Evolutionary conservation across 2,113 vertebrate genomes (phyloP).

Genomic region (Lagopus leucura): DNA sequence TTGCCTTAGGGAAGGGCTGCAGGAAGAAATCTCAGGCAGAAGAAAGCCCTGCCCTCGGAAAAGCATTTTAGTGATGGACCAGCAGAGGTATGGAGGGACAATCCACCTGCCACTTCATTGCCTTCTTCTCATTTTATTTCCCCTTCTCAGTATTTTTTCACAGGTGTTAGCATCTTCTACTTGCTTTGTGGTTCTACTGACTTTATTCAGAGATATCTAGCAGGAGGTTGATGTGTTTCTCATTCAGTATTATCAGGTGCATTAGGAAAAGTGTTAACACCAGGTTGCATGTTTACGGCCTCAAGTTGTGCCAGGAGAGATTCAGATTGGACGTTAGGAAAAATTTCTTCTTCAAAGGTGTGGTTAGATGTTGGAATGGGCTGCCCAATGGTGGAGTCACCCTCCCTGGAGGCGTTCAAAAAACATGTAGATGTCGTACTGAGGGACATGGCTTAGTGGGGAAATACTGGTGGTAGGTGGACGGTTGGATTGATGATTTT

Average conservation of each 20-base stretch:
- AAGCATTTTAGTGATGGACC: neutral
- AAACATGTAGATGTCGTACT: no score
- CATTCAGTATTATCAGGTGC: neutral
- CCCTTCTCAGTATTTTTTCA: neutral
- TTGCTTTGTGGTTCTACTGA: neutral
- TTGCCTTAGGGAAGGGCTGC: neutral
- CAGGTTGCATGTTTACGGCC: neutral
- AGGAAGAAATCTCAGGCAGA: neutral
- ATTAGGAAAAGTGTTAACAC: neutral
- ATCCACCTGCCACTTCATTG: rapidly evolving
- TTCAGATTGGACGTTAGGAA: no score
- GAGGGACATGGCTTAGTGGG: no score
- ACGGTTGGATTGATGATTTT: no score
- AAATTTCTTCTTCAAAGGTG: no score
- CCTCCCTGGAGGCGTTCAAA: no score
- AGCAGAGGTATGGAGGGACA: neutral
- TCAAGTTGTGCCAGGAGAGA: no score
- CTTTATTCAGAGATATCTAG: neutral
- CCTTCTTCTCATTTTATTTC: neutral
- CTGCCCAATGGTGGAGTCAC: no score
- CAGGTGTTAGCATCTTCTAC: neutral
- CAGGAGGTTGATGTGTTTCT: neutral
- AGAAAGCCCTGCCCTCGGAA: neutral
- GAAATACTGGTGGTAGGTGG: no score
- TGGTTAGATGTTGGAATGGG: no score